Base-by-base conservation (phyloP, 2,888 invertebrate genomes). In the Drosophila subquinaria region DNA sequence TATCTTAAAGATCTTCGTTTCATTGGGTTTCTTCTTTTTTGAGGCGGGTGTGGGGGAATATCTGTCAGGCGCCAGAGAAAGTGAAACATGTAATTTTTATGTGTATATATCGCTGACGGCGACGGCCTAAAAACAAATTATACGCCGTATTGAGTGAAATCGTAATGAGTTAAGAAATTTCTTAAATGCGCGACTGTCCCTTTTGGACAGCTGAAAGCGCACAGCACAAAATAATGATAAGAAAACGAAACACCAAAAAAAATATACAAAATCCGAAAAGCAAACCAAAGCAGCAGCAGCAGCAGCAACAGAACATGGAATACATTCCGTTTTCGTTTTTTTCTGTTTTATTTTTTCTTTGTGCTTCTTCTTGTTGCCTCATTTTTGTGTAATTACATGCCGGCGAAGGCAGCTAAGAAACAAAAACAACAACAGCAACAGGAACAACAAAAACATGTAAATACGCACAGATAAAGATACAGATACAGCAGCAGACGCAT, bases 91-190 rank as follows among this genome's bases (percentile, higher is more conserved):
- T 88, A 85, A 82, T 87, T 86, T 83, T 66, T 52, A 50, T 38
- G 45, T 35, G 17, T 72, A 52, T 53, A 23, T 30, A 65, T 40
- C 40, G 45, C 53, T 62, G 64, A 45, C 43, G 62, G 68, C 48
- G 75, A 13, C 81, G 88, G 82, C 85, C 85, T 81, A 84, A 72
- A 84, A 85, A 80, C 74, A 76, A 88, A 81, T 84, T 79, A 84
- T 82, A 82, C 73, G 72, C 69, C 73, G 73, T 79, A 89, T 88
- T 87, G 81, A 82, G 88, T 87, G 88, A 88, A 88, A 88, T 84
- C 89, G 88, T 89, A 89, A 89, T 88, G 84, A 78, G 79, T 73
- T 88, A 67, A 88, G 77, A 86, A 83, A 86, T 85, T 81, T 88
- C 76, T 76, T 81, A 82, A 84, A 82, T 69, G 82, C 70, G 60